Base-by-base conservation (phyloP, 2,888 invertebrate species). In the Charanyca ferruginea region DNA sequence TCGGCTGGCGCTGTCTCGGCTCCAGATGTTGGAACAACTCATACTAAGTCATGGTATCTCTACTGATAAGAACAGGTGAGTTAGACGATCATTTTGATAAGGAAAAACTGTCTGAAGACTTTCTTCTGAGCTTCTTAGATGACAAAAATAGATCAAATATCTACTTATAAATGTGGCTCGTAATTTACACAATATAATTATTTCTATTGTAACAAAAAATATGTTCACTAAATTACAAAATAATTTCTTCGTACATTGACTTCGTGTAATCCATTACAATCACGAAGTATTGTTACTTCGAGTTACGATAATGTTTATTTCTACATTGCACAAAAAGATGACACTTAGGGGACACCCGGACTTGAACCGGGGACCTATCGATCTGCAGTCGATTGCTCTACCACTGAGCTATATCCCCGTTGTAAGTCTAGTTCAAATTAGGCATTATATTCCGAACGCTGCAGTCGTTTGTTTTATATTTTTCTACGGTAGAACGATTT, bases 11-110 rank as follows among this genome's bases (percentile, higher is more conserved):
- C 96, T 98, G 62, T 98, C 98, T 77, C 96, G 98, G 45, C 96
- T 98, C 66, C 98, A 98, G 93, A 98, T 98, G 97, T 96, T 98
- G 63, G 98, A 98, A 83, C 98, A 98, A 84, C 93, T 98, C 13
- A 97, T 98, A 54, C 96, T 98, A 8, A 98, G 97, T 82, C 98
- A 98, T 82, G 98, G 98, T 57, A 98, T 98, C 71, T 98, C 98
- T 0, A 97, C 97, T 0, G 98, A 98, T 74, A 98, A 98, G 91
- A 98, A 98, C 89, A 98, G 97, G 98, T 97, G 88, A 68, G 71
- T 16, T 11, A 8, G 3, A 42, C 3, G 11, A 6, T 18, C 3
- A 25, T 58, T 3, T 20, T 16, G 2, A 25, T 11, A 9, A 1
- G 3, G 16, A 52, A 52, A n/a, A 6, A 22, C n/a, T 7, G 7